A percentile compares a stretch with the other conserved stretches of the same genome.
Conservation (phyloP, 2,797 vertebrate species). For the Cephalopachus bancanus region DNA sequence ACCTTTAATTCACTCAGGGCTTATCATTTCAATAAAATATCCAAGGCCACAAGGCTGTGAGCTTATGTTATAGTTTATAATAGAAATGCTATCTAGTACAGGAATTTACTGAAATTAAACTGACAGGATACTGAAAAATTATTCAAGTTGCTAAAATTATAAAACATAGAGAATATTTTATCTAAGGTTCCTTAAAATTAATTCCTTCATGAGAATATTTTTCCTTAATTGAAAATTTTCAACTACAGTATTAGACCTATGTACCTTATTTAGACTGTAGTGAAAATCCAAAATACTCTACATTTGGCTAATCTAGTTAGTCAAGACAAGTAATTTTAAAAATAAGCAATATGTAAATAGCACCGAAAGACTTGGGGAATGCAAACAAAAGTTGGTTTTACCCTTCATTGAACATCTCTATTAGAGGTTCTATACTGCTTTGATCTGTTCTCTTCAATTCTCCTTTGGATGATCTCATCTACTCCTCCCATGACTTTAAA, state of each 20-base stretch:
- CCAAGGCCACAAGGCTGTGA: not conserved
- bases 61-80: not conserved
- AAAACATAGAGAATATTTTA: slow-evolving; percentile 29
- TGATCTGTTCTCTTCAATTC: not conserved
- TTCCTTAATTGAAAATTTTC: slow-evolving; percentile 48
- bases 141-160: slow-evolving; percentile 33
- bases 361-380: not conserved
- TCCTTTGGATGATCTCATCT: not conserved
- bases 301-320: slow-evolving; percentile 27
- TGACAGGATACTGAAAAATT: slow-evolving; percentile 51
- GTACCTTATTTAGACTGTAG: slow-evolving; percentile 14
- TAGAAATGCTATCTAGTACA: slow-evolving; percentile 40
- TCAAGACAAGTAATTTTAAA: not conserved
- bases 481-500: not conserved
- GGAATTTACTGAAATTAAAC: slow-evolving; percentile 45
- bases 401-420: not conserved
- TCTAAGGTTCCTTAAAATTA: slow-evolving; percentile 15
- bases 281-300: slow-evolving; percentile 37
- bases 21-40: slow-evolving; percentile 51
- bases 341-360: slow-evolving; percentile 23
- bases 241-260: not conserved
- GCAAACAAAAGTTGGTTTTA: slow-evolving; percentile 33
- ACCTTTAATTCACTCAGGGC: slow-evolving; percentile 42
- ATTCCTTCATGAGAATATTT: slow-evolving; percentile 40
- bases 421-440: not conserved